phyloP scores from a whole-genome alignment of 2,113 vertebrate genomes.

The Parotia lawesii region DNA sequence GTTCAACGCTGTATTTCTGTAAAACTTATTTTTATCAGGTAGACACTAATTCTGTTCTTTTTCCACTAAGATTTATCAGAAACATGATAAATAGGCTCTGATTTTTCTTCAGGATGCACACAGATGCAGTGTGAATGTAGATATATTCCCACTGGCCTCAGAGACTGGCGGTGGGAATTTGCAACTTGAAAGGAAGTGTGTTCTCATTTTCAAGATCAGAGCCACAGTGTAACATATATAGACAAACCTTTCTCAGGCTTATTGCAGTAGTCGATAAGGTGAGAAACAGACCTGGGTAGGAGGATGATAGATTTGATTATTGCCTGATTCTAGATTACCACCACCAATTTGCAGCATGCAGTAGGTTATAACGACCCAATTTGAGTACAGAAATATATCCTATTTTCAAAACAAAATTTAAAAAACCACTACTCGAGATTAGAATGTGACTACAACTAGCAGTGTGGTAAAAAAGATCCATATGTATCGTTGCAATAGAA shows the following conservation, averaged over 20 bases:
- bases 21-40: background rate
- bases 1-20: background rate
- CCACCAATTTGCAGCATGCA: background rate
- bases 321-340: background rate
- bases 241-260: background rate
- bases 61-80: background rate
- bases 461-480: background rate
- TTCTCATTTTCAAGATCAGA: background rate
- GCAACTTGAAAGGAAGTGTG: background rate
- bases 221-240: background rate
- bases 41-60: background rate
- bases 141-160: background rate
- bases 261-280: background rate
- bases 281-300: background rate
- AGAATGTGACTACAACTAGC: fast-evolving
- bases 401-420: background rate
- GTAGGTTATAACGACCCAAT: background rate
- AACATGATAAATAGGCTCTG: background rate
- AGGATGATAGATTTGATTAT: background rate
- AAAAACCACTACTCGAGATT: background rate
- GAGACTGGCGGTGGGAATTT: background rate
- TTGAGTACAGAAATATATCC: background rate
- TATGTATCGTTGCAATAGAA: background rate
- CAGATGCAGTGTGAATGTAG: background rate
- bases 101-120: background rate